These are phyloP conservation scores for Neocrepidodera transversa DNA, from an alignment of 2,888 invertebrate genomes.

Conservation along the genomic window DNA sequence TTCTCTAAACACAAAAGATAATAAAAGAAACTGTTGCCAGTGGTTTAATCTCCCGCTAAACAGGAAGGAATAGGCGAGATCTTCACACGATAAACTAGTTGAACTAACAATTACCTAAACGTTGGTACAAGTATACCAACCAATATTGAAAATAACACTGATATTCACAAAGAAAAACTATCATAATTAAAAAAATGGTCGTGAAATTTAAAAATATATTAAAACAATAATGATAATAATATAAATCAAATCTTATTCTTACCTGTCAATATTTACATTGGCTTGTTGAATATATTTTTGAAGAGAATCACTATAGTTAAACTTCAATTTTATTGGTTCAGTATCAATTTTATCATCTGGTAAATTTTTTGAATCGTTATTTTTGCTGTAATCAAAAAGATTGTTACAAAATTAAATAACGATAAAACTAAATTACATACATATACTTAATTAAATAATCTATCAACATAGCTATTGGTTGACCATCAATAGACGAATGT, in stretches of 20 bases:
- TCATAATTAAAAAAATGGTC: constrained; percentile 2
- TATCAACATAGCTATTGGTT: constrained; percentile 85
- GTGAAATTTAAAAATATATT: no score
- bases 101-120: no score
- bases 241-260: no score
- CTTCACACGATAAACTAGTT: no score
- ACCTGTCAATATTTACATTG: constrained; percentile 43
- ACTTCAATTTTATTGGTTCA: constrained; percentile 61
- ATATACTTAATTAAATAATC: constrained; percentile 79
- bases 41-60: no score
- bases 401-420: background rate
- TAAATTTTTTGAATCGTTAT: constrained; percentile 54
- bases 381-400: constrained; percentile 59
- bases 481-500: constrained; percentile 94
- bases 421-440: constrained; percentile 62
- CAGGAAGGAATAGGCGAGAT: no score
- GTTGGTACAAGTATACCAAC: no score
- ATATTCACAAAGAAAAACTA: constrained; percentile 21
- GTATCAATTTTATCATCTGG: constrained; percentile 53
- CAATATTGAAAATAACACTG: no score
- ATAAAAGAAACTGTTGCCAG: no score
- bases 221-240: no score
- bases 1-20: no score
- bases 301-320: constrained; percentile 55
- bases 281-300: constrained; percentile 37